Conservation (phyloP, 2,888 invertebrate genomes). For the Latrodectus elegans region DNA sequence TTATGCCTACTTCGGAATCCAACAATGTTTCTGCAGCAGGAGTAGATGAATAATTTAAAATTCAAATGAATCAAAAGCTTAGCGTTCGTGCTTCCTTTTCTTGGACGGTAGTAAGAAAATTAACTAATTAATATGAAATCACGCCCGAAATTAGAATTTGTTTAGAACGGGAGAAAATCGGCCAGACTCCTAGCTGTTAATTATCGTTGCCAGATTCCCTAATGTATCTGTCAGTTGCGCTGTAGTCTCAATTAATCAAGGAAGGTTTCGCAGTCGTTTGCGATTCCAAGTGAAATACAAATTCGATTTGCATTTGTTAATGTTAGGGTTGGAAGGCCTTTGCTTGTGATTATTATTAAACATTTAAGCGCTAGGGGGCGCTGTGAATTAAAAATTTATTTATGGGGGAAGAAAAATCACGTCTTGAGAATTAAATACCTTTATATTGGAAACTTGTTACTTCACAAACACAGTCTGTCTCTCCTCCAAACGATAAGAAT, state of each 20-base stretch:
- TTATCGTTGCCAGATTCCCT: conserved; percentile 61
- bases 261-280: conserved; percentile 27
- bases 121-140: conserved; percentile 67
- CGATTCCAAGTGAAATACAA: conserved; percentile 65
- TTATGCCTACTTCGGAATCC: conserved; percentile 47
- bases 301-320: conserved; percentile 68
- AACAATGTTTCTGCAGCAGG: conserved; percentile 44
- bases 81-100: conserved; percentile 41
- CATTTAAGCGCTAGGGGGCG: conserved; percentile 59
- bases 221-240: conserved; percentile 63
- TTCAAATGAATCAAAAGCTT: conserved; percentile 65
- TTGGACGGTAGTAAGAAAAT: conserved; percentile 58
- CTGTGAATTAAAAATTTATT: conserved; percentile 8
- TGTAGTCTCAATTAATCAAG: conserved; percentile 63
- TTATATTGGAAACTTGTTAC: not conserved
- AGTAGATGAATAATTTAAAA: conserved; percentile 60
- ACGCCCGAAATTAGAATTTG: conserved; percentile 66
- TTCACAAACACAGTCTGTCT: too few relatives aligned
- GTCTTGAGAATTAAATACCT: not conserved
- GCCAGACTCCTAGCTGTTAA: conserved; percentile 60
- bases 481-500: too few relatives aligned
- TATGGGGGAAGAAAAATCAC: conserved; percentile 6
- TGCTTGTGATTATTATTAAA: conserved; percentile 43
- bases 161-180: conserved; percentile 65
- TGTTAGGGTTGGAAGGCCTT: conserved; percentile 36